phyloP scores from a whole-genome alignment of 2,113 vertebrate species.

The Riparia riparia region DNA sequence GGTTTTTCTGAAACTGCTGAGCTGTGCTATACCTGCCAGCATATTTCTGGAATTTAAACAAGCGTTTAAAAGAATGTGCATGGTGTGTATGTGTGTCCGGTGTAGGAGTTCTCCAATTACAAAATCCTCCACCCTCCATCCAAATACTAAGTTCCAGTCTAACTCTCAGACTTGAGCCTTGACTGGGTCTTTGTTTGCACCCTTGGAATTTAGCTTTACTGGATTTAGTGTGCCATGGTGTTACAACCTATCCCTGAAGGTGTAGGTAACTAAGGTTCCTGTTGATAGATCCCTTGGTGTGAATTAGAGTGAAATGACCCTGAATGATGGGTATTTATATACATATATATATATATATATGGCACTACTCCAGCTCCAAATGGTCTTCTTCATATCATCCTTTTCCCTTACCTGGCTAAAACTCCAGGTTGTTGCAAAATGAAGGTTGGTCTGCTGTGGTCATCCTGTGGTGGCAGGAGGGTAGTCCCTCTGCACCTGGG shows the following conservation, averaged over 20 bases:
- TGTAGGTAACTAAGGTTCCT: neutral
- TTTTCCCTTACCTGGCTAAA: neutral
- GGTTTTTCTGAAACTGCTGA: neutral
- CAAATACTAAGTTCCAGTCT: neutral
- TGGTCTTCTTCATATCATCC: neutral
- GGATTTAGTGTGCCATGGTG: neutral
- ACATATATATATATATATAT: too few relatives aligned
- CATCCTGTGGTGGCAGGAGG: neutral
- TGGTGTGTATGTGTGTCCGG: neutral
- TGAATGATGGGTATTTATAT: neutral
- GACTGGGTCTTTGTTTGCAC: neutral
- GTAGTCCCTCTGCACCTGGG: neutral
- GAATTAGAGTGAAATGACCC: rapidly evolving
- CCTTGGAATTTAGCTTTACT: neutral
- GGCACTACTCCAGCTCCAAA: neutral
- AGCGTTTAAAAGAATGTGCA: neutral
- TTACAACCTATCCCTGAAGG: rapidly evolving
- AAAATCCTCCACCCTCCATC: neutral
- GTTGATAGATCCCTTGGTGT: neutral
- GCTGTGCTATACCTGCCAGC: neutral
- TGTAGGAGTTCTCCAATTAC: neutral
- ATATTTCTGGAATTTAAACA: neutral
- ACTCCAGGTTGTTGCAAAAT: neutral
- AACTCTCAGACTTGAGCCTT: neutral
- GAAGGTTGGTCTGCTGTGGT: neutral